Percentiles rank a stretch among this genome's conserved stretches.
Conservation (phyloP, 2,113 vertebrate species). For the Himantopus leucocephalus region DNA sequence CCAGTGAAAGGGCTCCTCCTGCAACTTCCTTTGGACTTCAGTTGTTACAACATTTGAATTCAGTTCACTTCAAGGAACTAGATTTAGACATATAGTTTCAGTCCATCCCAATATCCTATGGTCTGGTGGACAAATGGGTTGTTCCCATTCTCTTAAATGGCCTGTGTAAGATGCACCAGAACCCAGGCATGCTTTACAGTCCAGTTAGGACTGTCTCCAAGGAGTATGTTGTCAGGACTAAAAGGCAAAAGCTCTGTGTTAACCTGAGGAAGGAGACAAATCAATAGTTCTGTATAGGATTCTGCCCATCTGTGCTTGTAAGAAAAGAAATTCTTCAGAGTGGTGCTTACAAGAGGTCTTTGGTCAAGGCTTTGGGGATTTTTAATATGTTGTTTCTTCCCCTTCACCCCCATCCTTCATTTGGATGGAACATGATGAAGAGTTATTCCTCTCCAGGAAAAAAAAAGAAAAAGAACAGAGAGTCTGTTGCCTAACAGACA, state of each 20-base stretch:
- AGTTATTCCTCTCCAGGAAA: not conserved
- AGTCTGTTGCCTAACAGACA: not conserved
- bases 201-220: not conserved
- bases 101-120: fast-evolving
- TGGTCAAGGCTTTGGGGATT: not conserved
- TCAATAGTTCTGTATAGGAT: not conserved
- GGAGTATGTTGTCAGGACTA: not conserved
- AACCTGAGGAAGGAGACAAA: not conserved
- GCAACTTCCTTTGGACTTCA: not conserved
- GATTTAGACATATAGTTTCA: not conserved
- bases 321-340: not conserved
- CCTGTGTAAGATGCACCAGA: not conserved
- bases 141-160: not conserved
- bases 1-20: not conserved
- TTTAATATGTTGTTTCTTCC: not conserved
- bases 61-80: not conserved
- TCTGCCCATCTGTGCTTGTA: not conserved
- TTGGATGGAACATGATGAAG: not conserved
- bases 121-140: not conserved
- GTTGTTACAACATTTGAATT: not conserved
- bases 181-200: not conserved
- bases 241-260: not conserved
- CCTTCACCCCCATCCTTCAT: not conserved
- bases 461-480: no score
- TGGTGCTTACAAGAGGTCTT: not conserved